phyloP scores from a whole-genome alignment of 2,888 invertebrate genomes.

The Sturmia bella region DNA sequence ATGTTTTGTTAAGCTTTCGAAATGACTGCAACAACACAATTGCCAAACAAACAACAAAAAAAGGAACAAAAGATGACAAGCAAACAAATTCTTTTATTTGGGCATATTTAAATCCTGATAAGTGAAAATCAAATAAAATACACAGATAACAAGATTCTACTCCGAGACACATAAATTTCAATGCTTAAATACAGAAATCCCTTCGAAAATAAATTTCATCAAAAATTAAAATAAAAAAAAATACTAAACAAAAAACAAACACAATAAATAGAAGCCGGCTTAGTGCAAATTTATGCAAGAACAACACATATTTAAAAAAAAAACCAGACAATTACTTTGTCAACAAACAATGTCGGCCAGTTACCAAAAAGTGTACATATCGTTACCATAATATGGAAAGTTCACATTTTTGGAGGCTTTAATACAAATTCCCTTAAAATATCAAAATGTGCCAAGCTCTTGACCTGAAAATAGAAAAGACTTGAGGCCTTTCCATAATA shows the following conservation, averaged over 20 bases:
- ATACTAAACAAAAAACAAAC: not conserved
- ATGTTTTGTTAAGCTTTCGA: constrained; percentile 6
- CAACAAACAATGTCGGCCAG: no score
- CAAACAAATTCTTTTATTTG: not conserved
- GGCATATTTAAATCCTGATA: constrained; percentile 60
- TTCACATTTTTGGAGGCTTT: no score
- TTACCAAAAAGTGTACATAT: no score
- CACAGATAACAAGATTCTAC: constrained; percentile 3
- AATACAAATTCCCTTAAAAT: no score
- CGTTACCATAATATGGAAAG: no score
- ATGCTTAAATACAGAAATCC: constrained; percentile 26
- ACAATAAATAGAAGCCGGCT: not conserved
- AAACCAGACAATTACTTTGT: no score
- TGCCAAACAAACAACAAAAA: not conserved
- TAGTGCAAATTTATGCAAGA: constrained; percentile 19
- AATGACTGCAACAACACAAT: not conserved
- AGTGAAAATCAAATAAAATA: constrained; percentile 60
- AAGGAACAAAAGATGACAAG: not conserved
- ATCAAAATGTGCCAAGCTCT: no score
- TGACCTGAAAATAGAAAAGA: no score
- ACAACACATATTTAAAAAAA: not conserved
- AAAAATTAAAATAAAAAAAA: constrained; percentile 2
- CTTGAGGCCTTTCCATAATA: no score
- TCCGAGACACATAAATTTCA: not conserved
- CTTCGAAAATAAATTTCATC: constrained; percentile 9